phyloP scores from a whole-genome alignment of 2,888 invertebrate species.

The Pinctada fucata region DNA sequence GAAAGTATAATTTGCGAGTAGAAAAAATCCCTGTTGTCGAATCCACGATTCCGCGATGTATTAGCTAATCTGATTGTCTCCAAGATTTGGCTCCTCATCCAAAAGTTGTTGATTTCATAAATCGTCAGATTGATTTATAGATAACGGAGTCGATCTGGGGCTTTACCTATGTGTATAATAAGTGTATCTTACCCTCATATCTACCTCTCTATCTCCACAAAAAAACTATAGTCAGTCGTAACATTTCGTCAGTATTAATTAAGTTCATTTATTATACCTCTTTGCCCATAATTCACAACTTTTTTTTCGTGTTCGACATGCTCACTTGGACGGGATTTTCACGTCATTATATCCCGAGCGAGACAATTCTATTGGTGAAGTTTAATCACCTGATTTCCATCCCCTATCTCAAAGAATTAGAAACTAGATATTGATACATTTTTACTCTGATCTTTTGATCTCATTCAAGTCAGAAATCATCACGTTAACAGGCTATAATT shows the following conservation, averaged over 20 bases:
- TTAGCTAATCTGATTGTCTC: no score
- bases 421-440: conserved; percentile 21
- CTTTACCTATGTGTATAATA: conserved; percentile 20
- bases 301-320: not conserved
- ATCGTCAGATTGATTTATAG: conserved; percentile 19
- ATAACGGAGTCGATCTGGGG: conserved; percentile 13
- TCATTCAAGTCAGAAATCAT: conserved; percentile 20
- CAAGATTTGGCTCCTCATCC: no score
- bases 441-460: conserved; percentile 16
- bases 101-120: conserved; percentile 15
- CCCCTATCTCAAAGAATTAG: conserved; percentile 7
- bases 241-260: conserved; percentile 44
- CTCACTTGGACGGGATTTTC: not conserved
- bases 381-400: conserved; percentile 9
- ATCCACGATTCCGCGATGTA: no score
- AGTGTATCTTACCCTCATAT: conserved; percentile 24
- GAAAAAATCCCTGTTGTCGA: no score
- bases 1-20: no score
- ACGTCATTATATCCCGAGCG: not conserved
- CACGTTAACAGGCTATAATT: conserved; percentile 13
- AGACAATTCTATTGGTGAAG: conserved; percentile 15
- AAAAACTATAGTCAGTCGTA: conserved; percentile 15
- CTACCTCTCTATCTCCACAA: conserved; percentile 14
- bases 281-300: not conserved
- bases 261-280: conserved; percentile 20